A percentile compares a stretch with the other conserved stretches of the same genome.
phyloP scores from a whole-genome alignment of 2,797 vertebrate species.

The Diceros bicornis region DNA sequence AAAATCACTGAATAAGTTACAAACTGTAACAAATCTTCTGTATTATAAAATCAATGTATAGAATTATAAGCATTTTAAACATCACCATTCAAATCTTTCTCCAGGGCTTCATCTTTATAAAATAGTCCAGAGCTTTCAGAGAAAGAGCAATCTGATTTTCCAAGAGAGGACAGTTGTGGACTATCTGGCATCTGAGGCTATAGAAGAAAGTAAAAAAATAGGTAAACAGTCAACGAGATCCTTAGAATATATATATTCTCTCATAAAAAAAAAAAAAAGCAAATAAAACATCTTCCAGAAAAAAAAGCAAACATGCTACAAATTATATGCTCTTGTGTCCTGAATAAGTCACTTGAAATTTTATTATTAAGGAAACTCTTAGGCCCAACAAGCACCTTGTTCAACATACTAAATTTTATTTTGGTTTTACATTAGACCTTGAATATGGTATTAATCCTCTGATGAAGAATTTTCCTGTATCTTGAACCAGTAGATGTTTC shows the following conservation, averaged over 20 bases:
- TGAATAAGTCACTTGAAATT: neutral
- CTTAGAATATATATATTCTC: conserved; percentile 26
- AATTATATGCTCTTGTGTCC: neutral
- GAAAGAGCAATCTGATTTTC: conserved; percentile 81
- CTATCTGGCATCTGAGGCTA: conserved; percentile 87
- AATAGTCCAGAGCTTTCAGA: conserved; percentile 75
- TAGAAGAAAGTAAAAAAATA: conserved; percentile 54
- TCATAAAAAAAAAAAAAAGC: neutral
- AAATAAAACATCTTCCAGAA: conserved; percentile 52
- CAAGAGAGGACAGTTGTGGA: conserved; percentile 78
- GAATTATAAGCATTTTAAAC: conserved; percentile 69
- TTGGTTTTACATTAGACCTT: conserved; percentile 63
- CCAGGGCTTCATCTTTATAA: conserved; percentile 84
- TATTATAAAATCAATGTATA: conserved; percentile 54
- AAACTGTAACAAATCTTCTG: conserved; percentile 48
- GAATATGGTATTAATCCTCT: conserved; percentile 23
- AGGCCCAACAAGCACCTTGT: conserved; percentile 35
- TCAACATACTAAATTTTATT: conserved; percentile 61
- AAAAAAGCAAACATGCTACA: conserved; percentile 59
- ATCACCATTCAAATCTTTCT: conserved; percentile 86
- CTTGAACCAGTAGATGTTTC: neutral
- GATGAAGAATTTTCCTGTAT: conserved; percentile 15
- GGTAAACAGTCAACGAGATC: conserved; percentile 11
- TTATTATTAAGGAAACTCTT: conserved; percentile 51
- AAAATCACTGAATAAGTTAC: conserved; percentile 61